phyloP scores from a whole-genome alignment of 2,888 invertebrate species.

The Lasioglossum figueresi region DNA sequence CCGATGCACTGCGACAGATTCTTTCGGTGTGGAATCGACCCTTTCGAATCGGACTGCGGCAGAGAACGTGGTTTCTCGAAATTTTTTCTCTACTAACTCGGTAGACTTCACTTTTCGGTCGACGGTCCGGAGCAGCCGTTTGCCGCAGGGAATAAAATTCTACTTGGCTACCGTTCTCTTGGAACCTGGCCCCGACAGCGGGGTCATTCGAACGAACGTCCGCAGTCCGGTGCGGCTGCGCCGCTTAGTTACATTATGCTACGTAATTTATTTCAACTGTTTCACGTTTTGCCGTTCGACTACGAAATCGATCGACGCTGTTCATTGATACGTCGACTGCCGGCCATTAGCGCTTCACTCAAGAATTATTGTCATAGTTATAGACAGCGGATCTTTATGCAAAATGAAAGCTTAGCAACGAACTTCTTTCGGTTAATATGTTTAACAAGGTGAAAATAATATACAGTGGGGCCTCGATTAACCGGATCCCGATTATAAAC shows the following conservation, averaged over 20 bases:
- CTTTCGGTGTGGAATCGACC: background rate
- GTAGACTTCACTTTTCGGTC: background rate
- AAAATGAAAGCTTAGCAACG: background rate
- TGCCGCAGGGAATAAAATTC: slow-evolving; percentile 3
- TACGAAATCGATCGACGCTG: too few species aligned
- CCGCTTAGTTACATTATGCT: background rate
- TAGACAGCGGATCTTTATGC: background rate
- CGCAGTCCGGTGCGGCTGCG: background rate
- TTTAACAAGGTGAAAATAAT: background rate
- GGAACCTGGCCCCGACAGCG: background rate
- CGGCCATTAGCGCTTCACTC: too few species aligned
- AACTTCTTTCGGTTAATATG: background rate
- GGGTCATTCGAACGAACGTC: background rate
- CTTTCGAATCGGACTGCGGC: background rate
- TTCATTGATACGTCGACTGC: too few species aligned
- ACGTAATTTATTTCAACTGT: background rate
- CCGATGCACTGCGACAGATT: background rate
- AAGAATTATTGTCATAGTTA: background rate
- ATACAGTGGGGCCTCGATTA: background rate
- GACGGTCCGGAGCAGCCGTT: background rate
- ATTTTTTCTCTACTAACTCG: background rate
- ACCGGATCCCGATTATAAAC: too few species aligned
- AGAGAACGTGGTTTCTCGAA: background rate
- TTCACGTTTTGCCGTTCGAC: background rate
- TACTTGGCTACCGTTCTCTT: slow-evolving; percentile 7